Percentiles rank a stretch among this genome's conserved stretches.
phyloP scores from a whole-genome alignment of 2,797 vertebrate genomes.

The Pelochelys cantorii region DNA sequence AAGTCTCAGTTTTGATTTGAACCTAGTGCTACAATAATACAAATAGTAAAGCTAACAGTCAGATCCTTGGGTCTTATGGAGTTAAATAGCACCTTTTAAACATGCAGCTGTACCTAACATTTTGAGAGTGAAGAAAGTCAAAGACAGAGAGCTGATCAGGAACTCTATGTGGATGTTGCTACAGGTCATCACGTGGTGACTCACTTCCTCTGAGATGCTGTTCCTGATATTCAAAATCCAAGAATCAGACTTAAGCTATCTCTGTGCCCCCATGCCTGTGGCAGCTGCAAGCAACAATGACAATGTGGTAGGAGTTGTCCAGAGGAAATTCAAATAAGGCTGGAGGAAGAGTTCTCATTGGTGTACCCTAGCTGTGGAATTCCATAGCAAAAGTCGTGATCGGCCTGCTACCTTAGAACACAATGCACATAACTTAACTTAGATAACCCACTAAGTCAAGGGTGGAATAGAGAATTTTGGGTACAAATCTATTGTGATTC shows the following conservation, averaged over 20 bases:
- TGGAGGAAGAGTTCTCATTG: background rate
- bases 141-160: background rate
- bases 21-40: background rate
- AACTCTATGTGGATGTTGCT: rapidly evolving
- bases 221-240: slow-evolving; percentile 3
- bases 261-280: background rate
- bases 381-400: background rate
- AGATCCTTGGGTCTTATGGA: background rate
- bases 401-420: background rate
- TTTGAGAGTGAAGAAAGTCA: background rate
- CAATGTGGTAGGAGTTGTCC: background rate
- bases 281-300: background rate
- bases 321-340: background rate
- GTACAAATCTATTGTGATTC: background rate
- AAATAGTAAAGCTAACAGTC: slow-evolving; percentile 12
- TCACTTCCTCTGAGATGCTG: background rate
- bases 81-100: background rate
- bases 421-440: background rate
- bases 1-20: background rate
- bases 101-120: background rate
- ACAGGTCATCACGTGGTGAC: rapidly evolving
- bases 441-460: background rate
- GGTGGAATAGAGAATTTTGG: background rate
- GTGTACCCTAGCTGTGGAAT: background rate
- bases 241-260: background rate